Percentiles rank a stretch among this genome's conserved stretches.
These are phyloP conservation scores for Andrena chrysosceles DNA, from an alignment of 2,888 invertebrate genomes.

Conservation along the genomic window DNA sequence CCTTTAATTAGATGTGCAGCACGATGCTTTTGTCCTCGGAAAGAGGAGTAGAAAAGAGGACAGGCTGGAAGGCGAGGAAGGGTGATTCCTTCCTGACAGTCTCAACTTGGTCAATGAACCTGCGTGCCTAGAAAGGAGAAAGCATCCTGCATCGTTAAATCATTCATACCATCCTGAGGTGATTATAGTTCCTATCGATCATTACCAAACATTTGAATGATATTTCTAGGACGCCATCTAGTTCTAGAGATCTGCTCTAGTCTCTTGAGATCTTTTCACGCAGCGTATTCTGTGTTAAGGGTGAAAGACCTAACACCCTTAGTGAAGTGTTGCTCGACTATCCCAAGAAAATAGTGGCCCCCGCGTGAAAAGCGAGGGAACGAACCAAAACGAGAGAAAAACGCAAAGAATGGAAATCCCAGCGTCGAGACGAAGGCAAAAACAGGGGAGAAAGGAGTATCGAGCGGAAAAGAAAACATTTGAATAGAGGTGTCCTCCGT, in stretches of 20 bases:
- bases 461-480: slow-evolving; percentile 62
- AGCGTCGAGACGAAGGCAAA: not conserved
- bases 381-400: not conserved
- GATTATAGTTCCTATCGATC: no score
- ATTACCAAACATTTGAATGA: no score
- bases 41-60: slow-evolving; percentile 11
- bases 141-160: no score
- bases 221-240: not conserved
- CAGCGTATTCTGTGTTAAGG: not conserved
- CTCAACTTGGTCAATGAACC: slow-evolving; percentile 12
- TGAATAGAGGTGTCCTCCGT: slow-evolving; percentile 65
- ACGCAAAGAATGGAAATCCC: slow-evolving; percentile 2
- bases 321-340: not conserved
- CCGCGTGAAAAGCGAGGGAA: not conserved
- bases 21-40: slow-evolving; percentile 64
- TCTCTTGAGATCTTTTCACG: not conserved
- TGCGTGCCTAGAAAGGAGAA: not conserved
- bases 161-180: no score
- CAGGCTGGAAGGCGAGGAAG: slow-evolving; percentile 1
- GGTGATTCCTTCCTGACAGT: slow-evolving; percentile 21
- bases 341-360: not conserved
- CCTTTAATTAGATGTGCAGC: slow-evolving; percentile 74
- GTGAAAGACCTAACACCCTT: not conserved
- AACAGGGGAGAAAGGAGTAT: slow-evolving; percentile 29
- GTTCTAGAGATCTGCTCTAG: not conserved